Percentiles rank a stretch among this genome's conserved stretches.
These are phyloP conservation scores for Characodon lateralis DNA, from an alignment of 2,797 vertebrate species.

Conservation along the genomic window DNA sequence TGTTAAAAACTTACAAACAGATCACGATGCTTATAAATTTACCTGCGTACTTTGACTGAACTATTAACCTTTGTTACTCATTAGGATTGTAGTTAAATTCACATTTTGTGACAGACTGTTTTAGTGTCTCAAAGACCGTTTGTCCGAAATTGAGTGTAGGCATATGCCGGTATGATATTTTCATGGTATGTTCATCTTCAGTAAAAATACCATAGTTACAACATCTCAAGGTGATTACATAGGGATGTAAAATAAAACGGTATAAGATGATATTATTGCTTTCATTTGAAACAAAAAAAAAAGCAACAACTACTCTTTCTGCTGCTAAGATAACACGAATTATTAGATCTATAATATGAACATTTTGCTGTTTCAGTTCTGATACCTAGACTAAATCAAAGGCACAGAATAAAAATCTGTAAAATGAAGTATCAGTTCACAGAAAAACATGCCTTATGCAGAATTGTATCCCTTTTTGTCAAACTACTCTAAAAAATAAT, in stretches of 20 bases:
- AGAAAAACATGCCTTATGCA: background rate
- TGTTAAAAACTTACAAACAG: background rate
- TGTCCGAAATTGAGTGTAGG: background rate
- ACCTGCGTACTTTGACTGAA: background rate
- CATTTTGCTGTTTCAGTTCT: background rate
- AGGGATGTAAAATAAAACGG: background rate
- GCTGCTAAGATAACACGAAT: background rate
- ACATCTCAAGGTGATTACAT: background rate
- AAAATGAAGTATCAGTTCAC: background rate
- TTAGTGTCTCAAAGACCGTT: background rate
- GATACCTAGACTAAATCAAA: background rate
- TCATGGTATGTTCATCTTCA: background rate
- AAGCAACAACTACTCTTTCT: background rate
- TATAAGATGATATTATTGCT: background rate
- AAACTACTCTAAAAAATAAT: background rate
- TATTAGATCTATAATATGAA: background rate
- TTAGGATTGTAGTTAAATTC: background rate
- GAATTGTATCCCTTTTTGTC: background rate
- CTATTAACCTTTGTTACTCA: background rate
- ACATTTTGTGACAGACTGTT: background rate
- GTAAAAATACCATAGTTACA: background rate
- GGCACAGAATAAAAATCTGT: background rate
- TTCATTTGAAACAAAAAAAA: background rate
- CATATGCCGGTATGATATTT: background rate
- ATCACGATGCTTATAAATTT: constrained; percentile 5